Base-by-base conservation (phyloP, 2,797 vertebrate species). In the Premnoplex brunnescens region DNA sequence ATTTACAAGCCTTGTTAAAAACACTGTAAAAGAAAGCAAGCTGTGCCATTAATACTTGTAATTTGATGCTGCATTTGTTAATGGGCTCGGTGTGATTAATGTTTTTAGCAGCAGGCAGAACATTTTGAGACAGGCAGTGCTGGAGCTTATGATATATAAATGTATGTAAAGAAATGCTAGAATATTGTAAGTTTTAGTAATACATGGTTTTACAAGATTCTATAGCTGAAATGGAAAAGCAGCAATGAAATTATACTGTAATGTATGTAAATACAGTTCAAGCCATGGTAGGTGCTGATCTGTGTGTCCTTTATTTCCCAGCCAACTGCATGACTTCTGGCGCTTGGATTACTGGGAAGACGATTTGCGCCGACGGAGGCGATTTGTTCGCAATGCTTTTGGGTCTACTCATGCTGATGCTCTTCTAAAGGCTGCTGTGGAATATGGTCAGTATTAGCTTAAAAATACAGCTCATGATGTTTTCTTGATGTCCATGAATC, bases 321-420 rank as follows among this genome's bases (percentile, higher is more conserved):
- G 99, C 97, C 99, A 99, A 95, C 97, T 98, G 95, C 99, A 99
- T 54, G 99, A 99, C 97, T 99, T 99, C 97, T 99, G 99, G 99
- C 99, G 99, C 88, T 98, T 99, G 87, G 99, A 99, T 98, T 99
- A 99, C 97, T 99, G 99, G 99, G 99, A 99, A 91, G 99, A 99
- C 18, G 99, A 99, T 97, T 98, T 99, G 89, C 98, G 99, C 44
- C 98, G 99, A 60, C 98, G 99, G 96, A 98, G 99, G 91, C 98
- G 99, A 91, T 99, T 99, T 90, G 98, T 99, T 91, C 98, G 99
- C 83, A 99, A 99, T 91, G 98, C 99, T 10, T 99, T 99, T 93
- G 99, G 99, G 87, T 99, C 99, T 93, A 98, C 99, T 97, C 99
- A 99, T 88, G 97, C 98, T 75, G 99, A 99, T 89, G 98, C 99